Evolutionary conservation across 1,140 invertebrate genomes (phyloP), one percentile per base, ranked within the genome.

Genomic region (Maniola jurtina): DNA sequence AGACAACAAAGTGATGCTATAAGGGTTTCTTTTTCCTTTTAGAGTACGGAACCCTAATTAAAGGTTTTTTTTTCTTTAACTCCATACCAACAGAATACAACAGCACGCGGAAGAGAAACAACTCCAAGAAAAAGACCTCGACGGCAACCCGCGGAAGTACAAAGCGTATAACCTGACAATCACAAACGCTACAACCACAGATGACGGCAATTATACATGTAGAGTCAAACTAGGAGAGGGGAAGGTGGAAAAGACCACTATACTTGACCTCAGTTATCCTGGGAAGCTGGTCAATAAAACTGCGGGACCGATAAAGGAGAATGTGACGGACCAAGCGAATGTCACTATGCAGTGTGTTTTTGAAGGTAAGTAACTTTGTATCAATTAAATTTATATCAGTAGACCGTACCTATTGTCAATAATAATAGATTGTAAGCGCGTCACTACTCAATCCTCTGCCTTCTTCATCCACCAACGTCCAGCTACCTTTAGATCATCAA

Each of bases 181-280:
- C 36, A 76, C 84, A 3, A 89, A 90, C 63, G 88, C 91, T 10
- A 92, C 84, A 2, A 80, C 90, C 42, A 82, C 85, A 8, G 92
- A 94, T 45, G 91, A 88, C 9, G 93, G 93, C 0, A 91, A 93
- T 71, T 93, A 93, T 67, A 92, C 90, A 0, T 93, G 93, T 67
- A 67, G 82, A 9, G 90, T 80, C 5, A 76, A 67, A n/a, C 56
- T 79, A 3, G 82, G 72, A 0, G 79, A 84, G 10, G 52, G 42
- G 10, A 76, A 61, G 45, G 64, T 61, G 3, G 74, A 76, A 54
- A 80, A 70, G 36, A 60, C 66, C 1, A 64, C 72, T 10, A 45
- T 70, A 6, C 62, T 91, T 13, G 81, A 90, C 66, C 62, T 90
- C 48, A 80, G 77, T 14, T 86, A 84, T 16, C 75, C 80, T 0